Evolutionary conservation across 1,140 invertebrate genomes (phyloP), one percentile per base, ranked within the genome.

Genomic region (Meteorus sp.): DNA sequence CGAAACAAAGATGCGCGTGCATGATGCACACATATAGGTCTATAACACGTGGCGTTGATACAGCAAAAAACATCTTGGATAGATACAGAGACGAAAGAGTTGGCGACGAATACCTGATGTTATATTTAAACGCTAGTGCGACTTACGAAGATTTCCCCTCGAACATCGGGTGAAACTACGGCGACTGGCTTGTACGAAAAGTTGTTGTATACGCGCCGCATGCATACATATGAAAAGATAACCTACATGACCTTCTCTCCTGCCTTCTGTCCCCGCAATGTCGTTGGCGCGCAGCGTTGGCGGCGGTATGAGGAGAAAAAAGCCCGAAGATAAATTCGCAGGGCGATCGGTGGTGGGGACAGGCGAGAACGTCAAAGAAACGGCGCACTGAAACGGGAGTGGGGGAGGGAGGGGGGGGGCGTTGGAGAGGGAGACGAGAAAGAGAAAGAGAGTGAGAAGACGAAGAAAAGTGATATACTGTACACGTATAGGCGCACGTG

Each of bases 101-200:
- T n/a, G n/a, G n/a, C n/a, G n/a, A n/a, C 39, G 35, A 45, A 57
- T 61, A 63, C 50, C 62, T 63, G 60, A 69, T 57, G 70, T 63
- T 70, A 70, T 67, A 72, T 75, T 72, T 71, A 69, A 73, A 72
- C 68, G n/a, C n/a, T n/a, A n/a, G n/a, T 63, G 56, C 58, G 60
- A 44, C 58, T 65, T 54, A 59, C 61, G 56, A 47, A 69, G 64
- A 58, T 51, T n/a, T n/a, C n/a, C n/a, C n/a, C n/a, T n/a, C n/a
- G n/a, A n/a, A n/a, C n/a, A n/a, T n/a, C n/a, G n/a, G n/a, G n/a
- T n/a, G n/a, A n/a, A n/a, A n/a, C n/a, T n/a, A 33, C 51, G 31
- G 25, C 25, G 31, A 33, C 33, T 41, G 11, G 11, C 29, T 6
- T 33, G 29, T 11, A 33, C 6, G 11, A 33, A 33, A 33, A 33